Percentiles rank a stretch among this genome's conserved stretches.
Evolutionary conservation across 2,113 vertebrate species (phyloP).

Genomic region (Notarius quadriscutis): DNA sequence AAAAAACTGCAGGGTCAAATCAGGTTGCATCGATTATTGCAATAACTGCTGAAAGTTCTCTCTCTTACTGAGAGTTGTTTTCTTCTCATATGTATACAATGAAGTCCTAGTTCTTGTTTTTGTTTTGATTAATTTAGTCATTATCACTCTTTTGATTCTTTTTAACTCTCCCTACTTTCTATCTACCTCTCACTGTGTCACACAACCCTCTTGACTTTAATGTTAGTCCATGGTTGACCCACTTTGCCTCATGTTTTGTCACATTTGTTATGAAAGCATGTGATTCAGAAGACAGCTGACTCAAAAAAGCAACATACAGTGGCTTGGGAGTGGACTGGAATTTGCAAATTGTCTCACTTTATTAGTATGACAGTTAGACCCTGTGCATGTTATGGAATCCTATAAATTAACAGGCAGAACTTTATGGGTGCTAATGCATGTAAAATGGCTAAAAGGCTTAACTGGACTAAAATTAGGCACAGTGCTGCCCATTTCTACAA

Average conservation of each 20-base stretch:
- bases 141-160: background rate
- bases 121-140: background rate
- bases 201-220: slow-evolving; percentile 21
- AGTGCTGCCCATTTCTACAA: background rate
- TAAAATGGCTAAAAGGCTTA: background rate
- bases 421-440: background rate
- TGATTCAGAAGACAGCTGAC: slow-evolving; percentile 58
- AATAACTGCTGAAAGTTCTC: slow-evolving; percentile 3
- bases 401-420: background rate
- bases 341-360: slow-evolving; percentile 44
- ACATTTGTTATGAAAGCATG: slow-evolving; percentile 60
- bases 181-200: background rate
- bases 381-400: background rate
- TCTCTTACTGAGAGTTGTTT: background rate
- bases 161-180: slow-evolving; percentile 13
- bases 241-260: slow-evolving; percentile 58
- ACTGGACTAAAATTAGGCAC: background rate
- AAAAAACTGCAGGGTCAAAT: background rate
- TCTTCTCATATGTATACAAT: slow-evolving; percentile 11
- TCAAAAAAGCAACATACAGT: slow-evolving; percentile 47
- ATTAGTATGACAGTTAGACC: slow-evolving; percentile 29
- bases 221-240: slow-evolving; percentile 54
- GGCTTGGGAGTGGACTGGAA: slow-evolving; percentile 42
- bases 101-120: background rate
- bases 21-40: slow-evolving; percentile 25